Evolutionary conservation across 2,797 vertebrate species (phyloP).

Genomic region (Hephaestus fuliginosus): DNA sequence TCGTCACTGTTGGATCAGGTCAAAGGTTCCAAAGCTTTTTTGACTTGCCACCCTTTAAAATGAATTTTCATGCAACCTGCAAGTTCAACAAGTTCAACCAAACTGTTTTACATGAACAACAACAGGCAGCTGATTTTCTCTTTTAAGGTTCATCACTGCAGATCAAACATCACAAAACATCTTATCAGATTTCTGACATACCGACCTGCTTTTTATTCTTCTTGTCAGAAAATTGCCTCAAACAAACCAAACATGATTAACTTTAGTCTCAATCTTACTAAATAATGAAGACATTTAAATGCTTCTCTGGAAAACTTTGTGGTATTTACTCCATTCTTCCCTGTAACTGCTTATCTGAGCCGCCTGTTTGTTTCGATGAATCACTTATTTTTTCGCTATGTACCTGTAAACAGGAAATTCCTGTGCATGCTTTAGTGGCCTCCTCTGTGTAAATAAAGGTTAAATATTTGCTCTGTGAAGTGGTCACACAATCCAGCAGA

Average conservation of each 20-base stretch:
- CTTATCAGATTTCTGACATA: no score
- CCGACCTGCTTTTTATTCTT: no score
- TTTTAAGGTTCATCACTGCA: neutral
- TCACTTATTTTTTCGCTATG: constrained; percentile 12
- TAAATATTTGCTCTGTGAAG: constrained; percentile 17
- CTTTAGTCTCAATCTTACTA: neutral
- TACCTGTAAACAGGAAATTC: constrained; percentile 67
- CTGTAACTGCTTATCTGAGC: constrained; percentile 7
- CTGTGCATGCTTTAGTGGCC: constrained; percentile 13
- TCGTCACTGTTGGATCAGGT: neutral
- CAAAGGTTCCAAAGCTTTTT: no score
- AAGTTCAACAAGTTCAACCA: neutral
- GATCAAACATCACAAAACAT: no score
- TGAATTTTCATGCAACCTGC: no score
- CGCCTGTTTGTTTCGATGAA: constrained; percentile 23
- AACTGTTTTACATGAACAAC: no score
- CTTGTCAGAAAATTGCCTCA: neutral
- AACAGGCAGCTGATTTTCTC: no score
- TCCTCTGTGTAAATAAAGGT: constrained; percentile 17
- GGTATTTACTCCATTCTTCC: constrained; percentile 1
- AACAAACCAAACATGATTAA: no score
- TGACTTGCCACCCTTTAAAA: no score
- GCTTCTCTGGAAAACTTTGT: neutral
- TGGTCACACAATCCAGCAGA: neutral
- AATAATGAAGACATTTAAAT: neutral